These are phyloP conservation scores for Cheilosia urbana DNA, from an alignment of 2,888 invertebrate species.

Conservation along the genomic window DNA sequence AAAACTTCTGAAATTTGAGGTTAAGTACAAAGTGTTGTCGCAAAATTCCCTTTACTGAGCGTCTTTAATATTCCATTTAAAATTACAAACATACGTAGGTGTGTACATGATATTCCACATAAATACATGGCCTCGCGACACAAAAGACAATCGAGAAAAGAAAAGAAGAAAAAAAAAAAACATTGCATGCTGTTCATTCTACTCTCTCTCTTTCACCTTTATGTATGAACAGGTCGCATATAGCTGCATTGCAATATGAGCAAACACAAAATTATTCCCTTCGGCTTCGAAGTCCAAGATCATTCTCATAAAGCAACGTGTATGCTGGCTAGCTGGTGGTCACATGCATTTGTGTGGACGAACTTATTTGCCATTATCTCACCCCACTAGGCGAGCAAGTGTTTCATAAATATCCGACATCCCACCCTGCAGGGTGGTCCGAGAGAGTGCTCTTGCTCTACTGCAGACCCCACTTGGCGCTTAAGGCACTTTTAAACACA, in stretches of 20 bases:
- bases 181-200: neutral
- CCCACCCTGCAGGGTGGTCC: neutral
- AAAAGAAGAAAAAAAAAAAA: neutral
- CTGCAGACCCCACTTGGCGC: slow-evolving; percentile 25
- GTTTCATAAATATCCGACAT: slow-evolving; percentile 21
- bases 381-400: slow-evolving; percentile 27
- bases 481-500: neutral
- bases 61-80: too few species aligned
- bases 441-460: neutral
- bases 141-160: neutral
- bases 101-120: neutral
- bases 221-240: neutral
- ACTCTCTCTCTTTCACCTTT: neutral
- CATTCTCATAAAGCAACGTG: slow-evolving; percentile 47
- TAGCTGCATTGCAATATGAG: neutral
- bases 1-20: too few species aligned
- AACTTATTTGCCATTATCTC: slow-evolving; percentile 34
- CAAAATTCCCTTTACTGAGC: too few species aligned
- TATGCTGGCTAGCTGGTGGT: slow-evolving; percentile 6
- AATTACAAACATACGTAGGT: neutral
- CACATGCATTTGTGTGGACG: slow-evolving; percentile 31
- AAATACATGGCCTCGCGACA: neutral
- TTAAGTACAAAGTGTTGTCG: too few species aligned
- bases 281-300: slow-evolving; percentile 46
- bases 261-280: slow-evolving; percentile 40